Conservation (phyloP, 2,797 vertebrate genomes). For the Chelon auratus region DNA sequence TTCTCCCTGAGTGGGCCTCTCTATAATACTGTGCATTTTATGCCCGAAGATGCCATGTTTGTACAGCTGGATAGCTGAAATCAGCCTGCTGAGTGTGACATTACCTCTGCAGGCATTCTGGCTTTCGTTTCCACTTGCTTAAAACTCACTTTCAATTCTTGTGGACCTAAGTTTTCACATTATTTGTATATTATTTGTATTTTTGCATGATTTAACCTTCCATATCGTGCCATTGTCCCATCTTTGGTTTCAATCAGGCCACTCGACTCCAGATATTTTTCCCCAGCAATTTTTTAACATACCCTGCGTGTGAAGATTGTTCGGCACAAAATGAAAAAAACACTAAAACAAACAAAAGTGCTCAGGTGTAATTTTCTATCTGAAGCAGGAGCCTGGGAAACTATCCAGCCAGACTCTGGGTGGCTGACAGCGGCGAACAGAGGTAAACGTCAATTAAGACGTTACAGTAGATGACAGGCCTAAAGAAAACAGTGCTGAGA, state of each 20-base stretch:
- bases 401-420: conserved; percentile 48
- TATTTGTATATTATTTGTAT: conserved; percentile 5
- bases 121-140: conserved; percentile 7
- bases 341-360: conserved; percentile 62
- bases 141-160: neutral
- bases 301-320: conserved; percentile 39
- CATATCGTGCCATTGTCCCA: neutral
- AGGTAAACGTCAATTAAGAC: conserved; percentile 82
- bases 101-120: conserved; percentile 22
- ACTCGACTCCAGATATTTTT: neutral
- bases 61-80: conserved; percentile 46
- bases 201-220: conserved; percentile 19
- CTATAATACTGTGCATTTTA: conserved; percentile 36
- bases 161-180: neutral
- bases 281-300: conserved; percentile 24
- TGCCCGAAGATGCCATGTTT: conserved; percentile 52
- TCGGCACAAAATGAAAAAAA: conserved; percentile 20
- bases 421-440: conserved; percentile 67
- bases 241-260: conserved; percentile 4
- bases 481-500: conserved; percentile 71
- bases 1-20: conserved; percentile 32
- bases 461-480: conserved; percentile 76
- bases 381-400: conserved; percentile 72
- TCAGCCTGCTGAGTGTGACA: conserved; percentile 27
- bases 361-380: conserved; percentile 69